Evolutionary conservation across 2,797 vertebrate genomes (phyloP), one percentile per base, ranked within the genome.

Genomic region (Leptatherina wallacei): DNA sequence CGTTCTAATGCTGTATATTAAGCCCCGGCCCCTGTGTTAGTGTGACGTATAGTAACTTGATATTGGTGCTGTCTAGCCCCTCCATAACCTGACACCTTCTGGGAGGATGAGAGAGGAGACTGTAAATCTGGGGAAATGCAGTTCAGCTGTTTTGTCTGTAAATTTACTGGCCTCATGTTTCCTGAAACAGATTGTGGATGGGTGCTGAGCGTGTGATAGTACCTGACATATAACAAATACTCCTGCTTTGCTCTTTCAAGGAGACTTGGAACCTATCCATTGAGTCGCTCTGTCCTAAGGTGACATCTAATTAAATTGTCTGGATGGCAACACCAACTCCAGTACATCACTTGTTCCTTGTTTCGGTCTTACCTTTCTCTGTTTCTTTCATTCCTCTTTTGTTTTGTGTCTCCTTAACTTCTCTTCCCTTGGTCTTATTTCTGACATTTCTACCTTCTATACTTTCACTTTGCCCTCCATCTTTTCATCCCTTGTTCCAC

Each of bases 301-400:
- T 92, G 93, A 94, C 94, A 94, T 89, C 91, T 95, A 94, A 95
- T 95, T 95, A 95, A 95, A 94, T 90, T 90, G 93, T 94, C 92
- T 87, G 86, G 90, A 83, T 82, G 78, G 89, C 88, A 81, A 77
- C 85, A 68, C 69, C 83, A 81, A 64, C 67, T 67, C 61, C 13
- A 33, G 87, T 68, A 24, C 71, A 88, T 73, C 83, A 87, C 59
- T 72, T 79, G 72, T 49, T 83, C 54, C 63, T 57, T 35, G 32
- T 68, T 81, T 73, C 73, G 47, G 76, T 75, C 61, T 64, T 77
- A 81, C 38, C 65, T 61, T 65, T 75, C 54, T 67, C 60, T 36
- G 40, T 76, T 51, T 51, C 9, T 30, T 65, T 70, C 51, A 57
- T 74, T 77, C 72, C 62, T 85, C 66, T 77, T 82, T 79, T 75